Percentiles rank a stretch among this genome's conserved stretches.
phyloP scores from a whole-genome alignment of 2,797 vertebrate species.

The Danio aesculapii region DNA sequence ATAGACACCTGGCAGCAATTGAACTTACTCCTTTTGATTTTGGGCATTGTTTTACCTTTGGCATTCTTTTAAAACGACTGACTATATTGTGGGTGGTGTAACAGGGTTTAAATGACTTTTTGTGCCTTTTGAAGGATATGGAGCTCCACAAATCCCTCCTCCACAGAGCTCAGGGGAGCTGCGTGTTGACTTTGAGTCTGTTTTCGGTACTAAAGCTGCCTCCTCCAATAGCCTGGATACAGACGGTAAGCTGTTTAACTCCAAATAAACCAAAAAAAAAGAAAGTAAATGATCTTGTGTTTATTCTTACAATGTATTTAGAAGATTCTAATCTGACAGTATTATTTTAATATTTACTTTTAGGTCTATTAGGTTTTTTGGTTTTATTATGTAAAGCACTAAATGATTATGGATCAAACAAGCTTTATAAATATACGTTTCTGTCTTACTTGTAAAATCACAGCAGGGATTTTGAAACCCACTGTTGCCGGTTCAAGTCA shows the following conservation, averaged over 20 bases:
- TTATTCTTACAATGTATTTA: not conserved
- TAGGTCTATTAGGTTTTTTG: not conserved
- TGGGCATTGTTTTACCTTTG: conserved; percentile 4
- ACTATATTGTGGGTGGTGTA: not conserved
- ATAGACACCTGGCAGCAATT: not conserved
- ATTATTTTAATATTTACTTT: not conserved
- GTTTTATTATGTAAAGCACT: not conserved
- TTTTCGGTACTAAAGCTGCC: conserved; percentile 95
- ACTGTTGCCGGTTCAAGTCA: conserved; percentile 92
- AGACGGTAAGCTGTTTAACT: conserved; percentile 83
- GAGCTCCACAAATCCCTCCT: conserved; percentile 86
- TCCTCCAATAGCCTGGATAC: conserved; percentile 86
- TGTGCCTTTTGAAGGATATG: conserved; percentile 83
- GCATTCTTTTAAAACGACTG: not conserved
- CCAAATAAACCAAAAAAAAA: not conserved
- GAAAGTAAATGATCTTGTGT: not conserved
- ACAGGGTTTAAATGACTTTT: conserved; percentile 20
- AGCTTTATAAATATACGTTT: not conserved
- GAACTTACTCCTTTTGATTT: not conserved
- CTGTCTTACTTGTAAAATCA: conserved; percentile 75
- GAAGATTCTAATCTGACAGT: not conserved
- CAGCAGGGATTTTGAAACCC: conserved; percentile 95
- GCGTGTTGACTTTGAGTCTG: conserved; percentile 98
- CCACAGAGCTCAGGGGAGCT: conserved; percentile 89
- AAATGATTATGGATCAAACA: not conserved